These are phyloP conservation scores for Tetranychus cinnabarinus DNA, from an alignment of 1,140 invertebrate genomes.

Conservation along the genomic window DNA sequence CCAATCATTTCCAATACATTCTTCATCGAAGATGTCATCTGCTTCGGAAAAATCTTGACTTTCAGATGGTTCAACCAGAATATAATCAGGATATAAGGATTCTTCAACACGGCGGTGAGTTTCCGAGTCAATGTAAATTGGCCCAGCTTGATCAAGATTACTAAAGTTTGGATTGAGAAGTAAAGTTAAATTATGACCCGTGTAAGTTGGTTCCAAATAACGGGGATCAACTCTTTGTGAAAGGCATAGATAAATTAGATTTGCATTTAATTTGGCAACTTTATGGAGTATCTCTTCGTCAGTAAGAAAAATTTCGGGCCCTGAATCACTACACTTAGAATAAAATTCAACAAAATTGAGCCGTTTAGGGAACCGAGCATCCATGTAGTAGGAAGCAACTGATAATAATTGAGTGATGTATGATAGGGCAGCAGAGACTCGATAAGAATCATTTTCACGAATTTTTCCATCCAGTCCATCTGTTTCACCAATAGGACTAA, in stretches of 20 bases:
- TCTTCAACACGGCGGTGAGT: neutral
- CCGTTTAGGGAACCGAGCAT: constrained; percentile 45
- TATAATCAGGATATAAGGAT: neutral
- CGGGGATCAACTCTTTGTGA: constrained; percentile 38
- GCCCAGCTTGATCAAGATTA: neutral
- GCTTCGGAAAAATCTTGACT: neutral
- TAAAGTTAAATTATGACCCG: neutral
- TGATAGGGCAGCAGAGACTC: constrained; percentile 47
- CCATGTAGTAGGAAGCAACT: constrained; percentile 47
- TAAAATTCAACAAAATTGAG: constrained; percentile 22
- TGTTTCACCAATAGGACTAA: neutral
- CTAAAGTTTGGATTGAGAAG: neutral
- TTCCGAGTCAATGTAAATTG: neutral
- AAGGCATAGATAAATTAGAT: constrained; percentile 53
- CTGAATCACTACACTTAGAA: constrained; percentile 25
- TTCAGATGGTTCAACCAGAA: neutral
- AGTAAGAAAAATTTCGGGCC: constrained; percentile 42
- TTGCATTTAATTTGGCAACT: constrained; percentile 51
- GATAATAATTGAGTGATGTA: constrained; percentile 57
- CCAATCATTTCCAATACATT: neutral
- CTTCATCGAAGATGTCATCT: neutral
- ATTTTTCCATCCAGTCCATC: neutral
- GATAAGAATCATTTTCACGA: constrained; percentile 29
- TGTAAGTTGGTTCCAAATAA: neutral
- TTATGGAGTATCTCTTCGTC: constrained; percentile 43